Conservation (phyloP, 2,113 vertebrate genomes). For the Elanoides forficatus region DNA sequence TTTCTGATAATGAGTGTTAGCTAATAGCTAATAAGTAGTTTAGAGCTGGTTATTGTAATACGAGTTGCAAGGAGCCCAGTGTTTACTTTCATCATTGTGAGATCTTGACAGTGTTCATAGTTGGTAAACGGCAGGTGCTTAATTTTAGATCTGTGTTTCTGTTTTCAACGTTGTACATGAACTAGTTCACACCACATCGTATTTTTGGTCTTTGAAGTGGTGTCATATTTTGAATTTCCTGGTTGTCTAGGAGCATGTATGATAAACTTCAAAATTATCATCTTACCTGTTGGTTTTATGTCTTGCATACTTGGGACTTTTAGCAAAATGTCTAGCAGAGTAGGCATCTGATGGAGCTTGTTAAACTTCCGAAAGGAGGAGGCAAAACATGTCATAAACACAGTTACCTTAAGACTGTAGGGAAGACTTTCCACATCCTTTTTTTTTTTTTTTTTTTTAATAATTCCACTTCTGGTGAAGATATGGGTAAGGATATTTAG, state of each 20-base stretch:
- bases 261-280: not conserved
- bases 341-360: not conserved
- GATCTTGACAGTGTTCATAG: not conserved
- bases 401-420: not conserved
- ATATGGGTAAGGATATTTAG: not conserved
- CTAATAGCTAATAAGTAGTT: not conserved
- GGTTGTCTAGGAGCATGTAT: not conserved
- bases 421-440: not conserved
- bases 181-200: fast-evolving
- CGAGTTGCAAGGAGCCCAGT: not conserved
- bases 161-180: fast-evolving
- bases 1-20: not conserved
- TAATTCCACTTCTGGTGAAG: not conserved
- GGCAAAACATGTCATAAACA: not conserved
- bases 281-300: fast-evolving
- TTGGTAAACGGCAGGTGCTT: not conserved
- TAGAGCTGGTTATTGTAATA: not conserved
- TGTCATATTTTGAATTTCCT: not conserved
- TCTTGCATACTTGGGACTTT: not conserved
- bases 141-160: not conserved
- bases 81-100: not conserved
- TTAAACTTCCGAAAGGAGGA: not conserved
- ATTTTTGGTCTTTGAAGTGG: not conserved
- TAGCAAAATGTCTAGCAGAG: not conserved
- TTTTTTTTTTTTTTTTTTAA: not conserved